Base-by-base conservation (phyloP, 2,888 invertebrate species). In the Ceriagrion tenellum region DNA sequence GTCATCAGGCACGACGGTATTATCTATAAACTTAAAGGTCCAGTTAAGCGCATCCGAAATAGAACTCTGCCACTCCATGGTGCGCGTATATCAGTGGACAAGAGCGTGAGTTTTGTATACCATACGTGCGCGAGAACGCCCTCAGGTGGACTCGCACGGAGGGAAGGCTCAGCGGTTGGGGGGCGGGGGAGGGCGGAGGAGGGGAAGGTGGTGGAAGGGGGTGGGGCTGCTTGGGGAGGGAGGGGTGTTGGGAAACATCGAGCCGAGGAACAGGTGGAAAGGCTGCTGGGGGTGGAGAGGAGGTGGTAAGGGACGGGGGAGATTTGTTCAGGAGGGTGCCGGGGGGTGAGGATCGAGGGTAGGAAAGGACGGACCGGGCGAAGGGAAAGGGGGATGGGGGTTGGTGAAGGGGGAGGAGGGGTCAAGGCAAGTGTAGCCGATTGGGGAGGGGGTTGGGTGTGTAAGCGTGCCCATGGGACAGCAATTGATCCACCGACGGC, bases 221-320 rank as follows among this genome's bases (percentile, higher is more conserved):
- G 35, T 56, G 63, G 69, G 93, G 63, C 69, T 47, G 69, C 23
- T 18, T 12, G 93, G 69, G 47, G 40, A 26, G 55, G 47, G 8
- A 18, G n/a, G 69, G 12, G 93, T 23, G 35, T 63, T 93, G 93
- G 93, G 93, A 93, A 93, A 93, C 93, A 26, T n/a, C 93, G 93
- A 56, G n/a, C 69, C n/a, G 69, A 47, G 93, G 47, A 69, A 93
- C 93, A 93, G 93, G 93, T 93, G 93, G 93, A 40, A 63, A 56
- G 59, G 18, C 59, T 35, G 30, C 35, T 12, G 89, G 18, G 55
- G 89, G n/a, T 26, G n/a, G 26, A 47, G 89, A 88, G 35, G n/a
- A 40, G 16, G 6, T 4, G 20, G 88, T 16, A 20, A 40, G 59
- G 20, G 90, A 35, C 59, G 59, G 55, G 56, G 56, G 55, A 90